These are phyloP conservation scores for Apogon hyalosoma DNA, from an alignment of 2,797 vertebrate species.

Conservation along the genomic window DNA sequence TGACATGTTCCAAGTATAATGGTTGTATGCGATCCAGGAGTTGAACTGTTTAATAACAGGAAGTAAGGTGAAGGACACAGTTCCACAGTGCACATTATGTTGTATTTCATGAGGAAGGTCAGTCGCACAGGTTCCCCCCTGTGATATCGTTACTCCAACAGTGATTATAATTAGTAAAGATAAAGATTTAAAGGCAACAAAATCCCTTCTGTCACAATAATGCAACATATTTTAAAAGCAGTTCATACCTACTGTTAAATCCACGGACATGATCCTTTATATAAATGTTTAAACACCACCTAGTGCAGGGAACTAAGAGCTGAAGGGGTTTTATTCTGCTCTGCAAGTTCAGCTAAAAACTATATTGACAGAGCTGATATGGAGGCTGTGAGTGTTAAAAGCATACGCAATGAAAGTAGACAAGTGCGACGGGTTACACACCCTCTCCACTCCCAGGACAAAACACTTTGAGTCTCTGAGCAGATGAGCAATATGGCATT, in stretches of 20 bases:
- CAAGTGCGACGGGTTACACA: background rate
- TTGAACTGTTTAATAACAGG: background rate
- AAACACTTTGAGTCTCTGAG: constrained; percentile 16
- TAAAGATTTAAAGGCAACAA: background rate
- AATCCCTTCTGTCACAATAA: background rate
- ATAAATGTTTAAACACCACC: too few relatives aligned
- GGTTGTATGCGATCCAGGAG: background rate
- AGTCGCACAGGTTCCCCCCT: background rate
- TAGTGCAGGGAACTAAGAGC: too few relatives aligned
- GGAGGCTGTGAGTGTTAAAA: background rate
- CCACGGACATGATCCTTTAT: background rate
- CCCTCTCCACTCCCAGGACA: constrained; percentile 40
- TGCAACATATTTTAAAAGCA: background rate
- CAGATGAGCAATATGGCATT: constrained; percentile 6
- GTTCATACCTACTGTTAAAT: background rate
- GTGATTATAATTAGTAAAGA: background rate
- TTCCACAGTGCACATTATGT: background rate
- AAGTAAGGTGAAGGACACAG: constrained; percentile 9
- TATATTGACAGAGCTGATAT: constrained; percentile 5
- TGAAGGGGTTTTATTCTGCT: too few relatives aligned
- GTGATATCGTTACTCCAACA: constrained; percentile 1
- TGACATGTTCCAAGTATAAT: too few relatives aligned
- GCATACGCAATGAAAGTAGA: background rate
- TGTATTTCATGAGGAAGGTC: constrained; percentile 14
- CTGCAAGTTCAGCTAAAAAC: background rate